Evolutionary conservation across 2,888 invertebrate genomes (phyloP).

Genomic region (Neria commutata): DNA sequence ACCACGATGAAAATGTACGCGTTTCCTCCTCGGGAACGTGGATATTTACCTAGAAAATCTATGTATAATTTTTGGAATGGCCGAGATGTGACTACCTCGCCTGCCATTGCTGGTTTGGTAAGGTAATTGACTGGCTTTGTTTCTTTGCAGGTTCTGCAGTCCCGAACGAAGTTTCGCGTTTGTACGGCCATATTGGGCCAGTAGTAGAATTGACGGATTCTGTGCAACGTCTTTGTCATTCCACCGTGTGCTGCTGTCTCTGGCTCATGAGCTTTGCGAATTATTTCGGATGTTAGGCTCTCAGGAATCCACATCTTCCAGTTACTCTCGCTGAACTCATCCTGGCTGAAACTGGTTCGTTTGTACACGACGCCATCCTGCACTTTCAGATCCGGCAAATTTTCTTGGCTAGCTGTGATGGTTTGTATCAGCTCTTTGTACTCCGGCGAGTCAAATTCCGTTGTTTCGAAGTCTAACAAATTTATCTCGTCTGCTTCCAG

Average conservation of each 20-base stretch:
- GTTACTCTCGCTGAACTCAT: not conserved
- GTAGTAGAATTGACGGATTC: constrained; percentile 20
- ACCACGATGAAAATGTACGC: not conserved
- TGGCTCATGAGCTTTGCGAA: constrained; percentile 9
- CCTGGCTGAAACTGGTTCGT: not conserved
- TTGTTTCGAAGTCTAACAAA: constrained; percentile 9
- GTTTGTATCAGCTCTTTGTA: constrained; percentile 8
- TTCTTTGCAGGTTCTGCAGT: constrained; percentile 14
- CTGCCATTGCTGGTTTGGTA: not conserved
- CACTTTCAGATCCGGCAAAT: constrained; percentile 15
- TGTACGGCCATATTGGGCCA: constrained; percentile 28
- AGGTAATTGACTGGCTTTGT: constrained; percentile 16
- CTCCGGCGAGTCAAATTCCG: constrained; percentile 9
- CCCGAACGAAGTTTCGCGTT: constrained; percentile 5
- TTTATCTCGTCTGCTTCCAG: not conserved
- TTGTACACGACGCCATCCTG: constrained; percentile 1
- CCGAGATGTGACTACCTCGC: not conserved
- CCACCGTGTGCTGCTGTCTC: constrained; percentile 20
- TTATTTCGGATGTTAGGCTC: constrained; percentile 1
- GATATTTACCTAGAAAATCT: constrained; percentile 5
- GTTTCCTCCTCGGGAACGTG: not conserved
- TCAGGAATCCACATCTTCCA: constrained; percentile 25
- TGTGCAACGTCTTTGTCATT: constrained; percentile 17
- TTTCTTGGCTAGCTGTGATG: constrained; percentile 11
- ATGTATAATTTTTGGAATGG: constrained; percentile 23